These are phyloP conservation scores for Deroptyus accipitrinus DNA, from an alignment of 2,113 vertebrate species.

Conservation along the genomic window DNA sequence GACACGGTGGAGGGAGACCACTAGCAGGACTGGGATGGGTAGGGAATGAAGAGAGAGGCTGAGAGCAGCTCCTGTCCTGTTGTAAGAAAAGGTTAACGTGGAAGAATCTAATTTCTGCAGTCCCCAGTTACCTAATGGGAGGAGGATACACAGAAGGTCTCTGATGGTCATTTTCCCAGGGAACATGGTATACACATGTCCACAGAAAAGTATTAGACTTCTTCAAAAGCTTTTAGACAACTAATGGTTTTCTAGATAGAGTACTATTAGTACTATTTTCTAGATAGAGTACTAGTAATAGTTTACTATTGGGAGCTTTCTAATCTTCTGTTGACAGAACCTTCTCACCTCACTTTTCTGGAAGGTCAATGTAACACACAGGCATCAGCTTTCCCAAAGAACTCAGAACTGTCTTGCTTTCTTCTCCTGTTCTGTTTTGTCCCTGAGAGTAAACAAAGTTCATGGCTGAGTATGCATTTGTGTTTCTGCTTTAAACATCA, in stretches of 20 bases:
- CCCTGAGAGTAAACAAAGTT: background rate
- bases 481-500: background rate
- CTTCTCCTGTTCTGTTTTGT: background rate
- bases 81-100: background rate
- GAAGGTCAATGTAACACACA: background rate
- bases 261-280: background rate
- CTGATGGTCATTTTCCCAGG: background rate
- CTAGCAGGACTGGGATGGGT: fast-evolving
- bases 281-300: background rate
- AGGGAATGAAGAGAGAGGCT: background rate
- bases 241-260: background rate
- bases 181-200: background rate
- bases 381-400: background rate
- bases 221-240: background rate
- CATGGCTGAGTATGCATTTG: background rate
- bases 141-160: background rate
- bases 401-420: background rate
- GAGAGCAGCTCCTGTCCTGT: background rate
- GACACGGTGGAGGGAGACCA: background rate
- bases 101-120: background rate
- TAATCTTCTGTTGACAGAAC: background rate
- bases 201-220: background rate
- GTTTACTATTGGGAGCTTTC: background rate
- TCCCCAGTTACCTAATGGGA: background rate
- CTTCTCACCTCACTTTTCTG: background rate